Percentiles rank a stretch among this genome's conserved stretches.
Conservation (phyloP, 2,797 vertebrate species). For the Tadarida brasiliensis region DNA sequence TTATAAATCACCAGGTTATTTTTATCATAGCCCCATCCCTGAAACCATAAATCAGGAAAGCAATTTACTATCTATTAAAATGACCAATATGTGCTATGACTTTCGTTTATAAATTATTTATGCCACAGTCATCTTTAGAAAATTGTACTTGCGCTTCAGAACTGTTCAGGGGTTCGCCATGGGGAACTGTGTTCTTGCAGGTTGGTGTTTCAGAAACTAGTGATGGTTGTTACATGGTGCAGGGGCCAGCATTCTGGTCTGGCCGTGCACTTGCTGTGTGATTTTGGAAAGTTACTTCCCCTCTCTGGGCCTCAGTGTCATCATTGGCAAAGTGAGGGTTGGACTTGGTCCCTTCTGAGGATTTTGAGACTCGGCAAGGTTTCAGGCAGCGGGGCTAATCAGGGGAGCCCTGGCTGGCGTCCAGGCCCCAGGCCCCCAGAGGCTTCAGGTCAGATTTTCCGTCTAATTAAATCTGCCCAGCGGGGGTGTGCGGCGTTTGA, state of each 20-base stretch:
- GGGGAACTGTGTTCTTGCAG: neutral
- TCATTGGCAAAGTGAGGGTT: neutral
- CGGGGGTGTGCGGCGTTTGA: constrained; percentile 79
- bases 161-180: constrained; percentile 35
- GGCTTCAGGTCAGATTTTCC: constrained; percentile 76
- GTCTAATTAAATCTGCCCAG: constrained; percentile 86
- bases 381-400: neutral
- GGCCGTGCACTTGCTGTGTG: neutral
- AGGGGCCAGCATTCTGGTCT: neutral
- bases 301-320: constrained; percentile 10
- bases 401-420: constrained; percentile 54
- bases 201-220: neutral
- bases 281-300: neutral
- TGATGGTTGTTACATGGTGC: neutral
- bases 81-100: constrained; percentile 76
- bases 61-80: constrained; percentile 83
- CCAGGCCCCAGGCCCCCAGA: constrained; percentile 66
- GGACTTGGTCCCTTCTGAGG: neutral
- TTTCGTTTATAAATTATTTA: constrained; percentile 84
- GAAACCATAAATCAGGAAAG: constrained; percentile 85
- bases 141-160: constrained; percentile 55
- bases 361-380: neutral
- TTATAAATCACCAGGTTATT: constrained; percentile 87
- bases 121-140: constrained; percentile 75
- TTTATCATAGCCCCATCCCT: constrained; percentile 80